Conservation (phyloP, 2,113 vertebrate species). For the Periophthalmus modestus region DNA sequence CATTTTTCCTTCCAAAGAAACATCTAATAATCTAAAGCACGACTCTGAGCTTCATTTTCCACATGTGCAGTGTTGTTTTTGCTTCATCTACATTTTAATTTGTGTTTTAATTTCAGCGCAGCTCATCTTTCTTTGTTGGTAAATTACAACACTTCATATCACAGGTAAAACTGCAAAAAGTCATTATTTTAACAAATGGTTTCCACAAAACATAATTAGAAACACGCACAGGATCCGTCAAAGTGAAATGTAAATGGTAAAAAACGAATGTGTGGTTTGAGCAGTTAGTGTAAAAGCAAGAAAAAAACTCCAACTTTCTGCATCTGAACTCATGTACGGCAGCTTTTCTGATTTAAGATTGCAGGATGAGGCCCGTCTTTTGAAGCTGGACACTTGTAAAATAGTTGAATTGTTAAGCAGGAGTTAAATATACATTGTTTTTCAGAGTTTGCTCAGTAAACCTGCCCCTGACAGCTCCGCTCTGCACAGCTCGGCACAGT, state of each 20-base stretch:
- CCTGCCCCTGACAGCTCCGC: not conserved
- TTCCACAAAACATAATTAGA: not conserved
- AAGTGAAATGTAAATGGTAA: not conserved
- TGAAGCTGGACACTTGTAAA: no score
- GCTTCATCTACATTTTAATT: not conserved
- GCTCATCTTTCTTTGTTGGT: not conserved
- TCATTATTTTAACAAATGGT: not conserved
- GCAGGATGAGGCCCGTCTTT: no score
- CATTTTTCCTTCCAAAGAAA: not conserved
- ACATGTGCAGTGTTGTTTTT: not conserved
- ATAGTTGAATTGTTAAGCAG: no score
- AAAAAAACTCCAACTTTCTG: no score
- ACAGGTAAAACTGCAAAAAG: not conserved
- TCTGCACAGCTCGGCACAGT: not conserved
- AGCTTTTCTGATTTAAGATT: no score
- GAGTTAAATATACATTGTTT: not conserved
- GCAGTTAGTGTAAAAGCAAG: not conserved
- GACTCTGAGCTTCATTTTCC: not conserved
- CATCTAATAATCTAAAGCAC: not conserved
- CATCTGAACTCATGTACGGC: no score
- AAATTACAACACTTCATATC: not conserved
- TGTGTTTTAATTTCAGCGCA: not conserved
- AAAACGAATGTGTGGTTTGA: not conserved
- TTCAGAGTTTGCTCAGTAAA: constrained; percentile 9
- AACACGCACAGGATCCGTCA: not conserved